These are phyloP conservation scores for Ranitomeya variabilis DNA, from an alignment of 2,113 vertebrate genomes.

Conservation along the genomic window DNA sequence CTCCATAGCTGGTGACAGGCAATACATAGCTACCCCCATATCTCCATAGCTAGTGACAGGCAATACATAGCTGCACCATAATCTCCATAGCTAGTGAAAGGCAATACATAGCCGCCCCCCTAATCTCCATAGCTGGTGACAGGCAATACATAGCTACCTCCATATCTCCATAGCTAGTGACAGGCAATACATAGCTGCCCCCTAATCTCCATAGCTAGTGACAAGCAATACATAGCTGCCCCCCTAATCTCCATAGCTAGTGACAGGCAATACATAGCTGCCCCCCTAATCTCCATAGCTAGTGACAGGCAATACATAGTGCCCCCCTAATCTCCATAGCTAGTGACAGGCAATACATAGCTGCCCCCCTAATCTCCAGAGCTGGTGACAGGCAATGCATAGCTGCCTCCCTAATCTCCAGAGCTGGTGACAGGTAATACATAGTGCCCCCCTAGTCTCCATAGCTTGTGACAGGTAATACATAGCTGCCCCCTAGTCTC, in stretches of 20 bases:
- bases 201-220: too few species aligned
- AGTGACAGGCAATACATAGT: too few species aligned
- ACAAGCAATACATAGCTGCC: not conserved
- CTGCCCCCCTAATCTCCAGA: not conserved
- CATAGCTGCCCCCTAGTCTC: not conserved
- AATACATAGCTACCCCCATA: too few species aligned
- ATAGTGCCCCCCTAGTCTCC: not conserved
- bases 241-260: too few species aligned
- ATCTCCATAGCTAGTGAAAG: too few species aligned
- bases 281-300: not conserved
- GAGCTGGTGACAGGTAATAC: not conserved
- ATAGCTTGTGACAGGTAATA: not conserved
- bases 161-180: too few species aligned
- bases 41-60: too few species aligned
- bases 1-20: too few species aligned
- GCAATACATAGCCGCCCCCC: not conserved
- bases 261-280: too few species aligned
- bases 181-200: too few species aligned
- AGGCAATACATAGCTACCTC: too few species aligned
- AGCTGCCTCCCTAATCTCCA: not conserved
- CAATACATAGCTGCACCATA: too few species aligned
- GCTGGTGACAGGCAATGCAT: not conserved
- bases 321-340: not conserved
- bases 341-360: not conserved
- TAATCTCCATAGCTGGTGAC: not conserved